Base-by-base conservation (phyloP, 2,113 vertebrate genomes). In the Chitala chitala region DNA sequence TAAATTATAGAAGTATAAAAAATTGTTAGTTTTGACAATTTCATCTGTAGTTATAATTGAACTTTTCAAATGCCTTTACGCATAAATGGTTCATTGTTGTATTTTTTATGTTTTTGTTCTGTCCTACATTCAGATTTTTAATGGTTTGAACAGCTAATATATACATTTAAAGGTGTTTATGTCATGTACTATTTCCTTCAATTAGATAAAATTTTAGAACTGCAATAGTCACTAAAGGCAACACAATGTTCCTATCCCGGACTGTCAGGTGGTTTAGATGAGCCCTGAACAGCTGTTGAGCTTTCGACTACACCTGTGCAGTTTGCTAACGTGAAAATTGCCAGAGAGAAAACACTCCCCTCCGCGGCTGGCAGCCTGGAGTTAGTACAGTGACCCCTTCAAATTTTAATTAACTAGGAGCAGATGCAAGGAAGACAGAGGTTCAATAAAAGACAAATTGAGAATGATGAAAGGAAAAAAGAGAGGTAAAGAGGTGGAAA, bases 221-320 rank as follows among this genome's bases (percentile, higher is more conserved):
- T 59, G 56, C 4, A 59, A 63, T 38, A 36, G 31, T 6, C 58
- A 36, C 29, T 12, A 7, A 38, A 38, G 7, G 17, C 58, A 63
- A 36, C 58, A 63, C 29, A 20, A 63, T 73, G 80, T 75, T 69
- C 77, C 53, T 79, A 69, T 72, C 80, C 82, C 82, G 79, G 78
- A 82, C 79, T 82, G 84, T 81, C 86, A 87, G 76, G 81, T 83
- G 79, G 74, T 82, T 80, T n/a, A 77, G 82, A 74, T 80, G 78
- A 82, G n/a, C 76, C 72, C 79, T 64, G 79, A 86, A 70, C 84
- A 84, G 79, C 82, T 84, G 81, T 82, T 81, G 65, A 48, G 78
- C 84, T 82, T 77, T 72, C 73, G 81, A 78, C 86, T 84, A 79
- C 87, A 85, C 82, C 83, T 88, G 81, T 44, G 69, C 86, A 75